Conservation (phyloP, 2,797 vertebrate genomes). For the Graptemys geographica region DNA sequence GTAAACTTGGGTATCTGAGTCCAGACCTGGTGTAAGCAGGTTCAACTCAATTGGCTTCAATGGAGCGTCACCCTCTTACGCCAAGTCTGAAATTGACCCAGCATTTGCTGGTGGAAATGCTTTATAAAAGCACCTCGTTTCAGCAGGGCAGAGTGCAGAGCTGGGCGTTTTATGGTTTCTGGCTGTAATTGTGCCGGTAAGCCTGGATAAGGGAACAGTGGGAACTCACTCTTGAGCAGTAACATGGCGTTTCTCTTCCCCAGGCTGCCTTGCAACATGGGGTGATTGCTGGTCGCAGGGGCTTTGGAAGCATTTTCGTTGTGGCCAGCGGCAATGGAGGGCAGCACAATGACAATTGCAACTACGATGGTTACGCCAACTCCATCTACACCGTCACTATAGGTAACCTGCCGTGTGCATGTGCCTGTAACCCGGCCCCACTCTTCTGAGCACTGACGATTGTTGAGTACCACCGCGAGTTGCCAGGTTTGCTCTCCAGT, state of each 20-base stretch:
- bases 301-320: slow-evolving; percentile 97
- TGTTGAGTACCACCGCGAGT: neutral
- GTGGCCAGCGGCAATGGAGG: slow-evolving; percentile 98
- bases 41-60: neutral
- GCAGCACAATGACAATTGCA: slow-evolving; percentile 95
- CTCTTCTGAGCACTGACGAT: slow-evolving; percentile 72
- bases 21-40: neutral
- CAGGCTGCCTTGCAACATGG: slow-evolving; percentile 97
- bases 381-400: slow-evolving; percentile 98
- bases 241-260: neutral
- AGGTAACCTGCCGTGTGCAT: slow-evolving; percentile 78
- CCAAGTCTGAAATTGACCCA: neutral
- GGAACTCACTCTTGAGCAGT: neutral
- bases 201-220: neutral
- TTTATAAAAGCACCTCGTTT: neutral
- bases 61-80: neutral
- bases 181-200: neutral
- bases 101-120: neutral
- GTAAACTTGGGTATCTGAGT: neutral
- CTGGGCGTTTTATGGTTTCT: neutral
- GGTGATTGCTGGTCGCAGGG: slow-evolving; percentile 92
- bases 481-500: neutral
- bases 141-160: neutral
- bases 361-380: slow-evolving; percentile 98
- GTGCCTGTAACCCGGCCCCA: slow-evolving; percentile 18